These are phyloP conservation scores for Thumatha senex DNA, from an alignment of 2,888 invertebrate species.

Conservation along the genomic window DNA sequence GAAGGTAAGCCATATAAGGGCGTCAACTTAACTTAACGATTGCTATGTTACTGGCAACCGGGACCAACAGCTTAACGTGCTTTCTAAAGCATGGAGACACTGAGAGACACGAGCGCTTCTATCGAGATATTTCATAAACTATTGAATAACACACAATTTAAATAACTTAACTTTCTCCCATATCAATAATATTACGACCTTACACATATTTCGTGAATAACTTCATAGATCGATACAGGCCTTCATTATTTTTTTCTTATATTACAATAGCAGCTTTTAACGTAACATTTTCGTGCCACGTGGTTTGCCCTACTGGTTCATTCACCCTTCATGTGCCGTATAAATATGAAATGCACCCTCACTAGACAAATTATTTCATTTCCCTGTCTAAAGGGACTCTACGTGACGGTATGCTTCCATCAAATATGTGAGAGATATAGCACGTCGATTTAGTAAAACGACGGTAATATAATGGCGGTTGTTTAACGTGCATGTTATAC, in stretches of 20 bases:
- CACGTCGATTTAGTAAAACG: slow-evolving; percentile 62
- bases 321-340: slow-evolving; percentile 61
- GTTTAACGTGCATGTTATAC: slow-evolving; percentile 31
- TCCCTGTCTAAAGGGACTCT: slow-evolving; percentile 73
- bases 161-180: background rate
- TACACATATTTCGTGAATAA: too few species aligned
- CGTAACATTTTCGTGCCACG: slow-evolving; percentile 37
- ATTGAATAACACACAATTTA: too few species aligned
- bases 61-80: too few species aligned
- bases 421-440: slow-evolving; percentile 59
- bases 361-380: slow-evolving; percentile 82
- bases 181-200: background rate
- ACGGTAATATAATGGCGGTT: slow-evolving; percentile 54
- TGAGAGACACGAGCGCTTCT: too few species aligned
- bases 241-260: slow-evolving; percentile 6
- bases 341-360: slow-evolving; percentile 81
- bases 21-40: too few species aligned
- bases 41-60: too few species aligned
- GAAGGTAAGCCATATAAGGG: too few species aligned
- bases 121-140: too few species aligned
- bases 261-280: slow-evolving; percentile 21
- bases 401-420: slow-evolving; percentile 73
- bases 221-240: too few species aligned
- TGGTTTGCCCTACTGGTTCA: slow-evolving; percentile 52
- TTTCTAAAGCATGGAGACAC: too few species aligned